These are phyloP conservation scores for Antennarius striatus DNA, from an alignment of 2,113 vertebrate genomes.

Conservation along the genomic window DNA sequence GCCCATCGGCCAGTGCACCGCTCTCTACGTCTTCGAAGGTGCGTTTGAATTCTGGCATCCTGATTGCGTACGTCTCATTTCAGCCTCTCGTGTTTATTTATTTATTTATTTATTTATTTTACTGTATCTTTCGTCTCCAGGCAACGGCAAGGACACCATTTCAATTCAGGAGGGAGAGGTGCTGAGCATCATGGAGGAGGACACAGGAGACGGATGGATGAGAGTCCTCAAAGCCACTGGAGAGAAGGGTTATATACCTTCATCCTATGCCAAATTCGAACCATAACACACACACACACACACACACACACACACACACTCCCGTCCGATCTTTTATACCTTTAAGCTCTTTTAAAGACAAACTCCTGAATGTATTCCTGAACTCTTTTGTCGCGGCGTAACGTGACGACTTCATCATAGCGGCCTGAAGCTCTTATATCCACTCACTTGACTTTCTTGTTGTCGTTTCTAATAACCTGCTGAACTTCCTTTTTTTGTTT, in stretches of 20 bases:
- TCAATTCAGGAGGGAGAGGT: slow-evolving; percentile 82
- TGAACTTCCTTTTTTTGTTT: slow-evolving; percentile 24
- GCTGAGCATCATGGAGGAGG: slow-evolving; percentile 84
- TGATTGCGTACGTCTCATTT: too few relatives aligned
- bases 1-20: slow-evolving; percentile 82
- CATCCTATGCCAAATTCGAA: slow-evolving; percentile 80
- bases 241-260: slow-evolving; percentile 86
- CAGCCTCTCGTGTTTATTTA: too few relatives aligned
- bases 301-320: neutral
- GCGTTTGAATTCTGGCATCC: neutral
- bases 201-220: slow-evolving; percentile 89
- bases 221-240: slow-evolving; percentile 79
- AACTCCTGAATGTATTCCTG: slow-evolving; percentile 55
- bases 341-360: slow-evolving; percentile 16
- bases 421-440: slow-evolving; percentile 20
- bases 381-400: slow-evolving; percentile 20
- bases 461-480: slow-evolving; percentile 48
- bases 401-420: slow-evolving; percentile 25
- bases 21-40: slow-evolving; percentile 88
- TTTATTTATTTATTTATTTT: too few relatives aligned
- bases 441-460: slow-evolving; percentile 31
- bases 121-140: slow-evolving; percentile 50
- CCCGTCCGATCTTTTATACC: slow-evolving; percentile 11
- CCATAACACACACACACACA: slow-evolving; percentile 25
- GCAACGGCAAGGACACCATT: slow-evolving; percentile 81